Evolutionary conservation across 1,140 invertebrate genomes (phyloP).

Genomic region (Drosophila triauraria): DNA sequence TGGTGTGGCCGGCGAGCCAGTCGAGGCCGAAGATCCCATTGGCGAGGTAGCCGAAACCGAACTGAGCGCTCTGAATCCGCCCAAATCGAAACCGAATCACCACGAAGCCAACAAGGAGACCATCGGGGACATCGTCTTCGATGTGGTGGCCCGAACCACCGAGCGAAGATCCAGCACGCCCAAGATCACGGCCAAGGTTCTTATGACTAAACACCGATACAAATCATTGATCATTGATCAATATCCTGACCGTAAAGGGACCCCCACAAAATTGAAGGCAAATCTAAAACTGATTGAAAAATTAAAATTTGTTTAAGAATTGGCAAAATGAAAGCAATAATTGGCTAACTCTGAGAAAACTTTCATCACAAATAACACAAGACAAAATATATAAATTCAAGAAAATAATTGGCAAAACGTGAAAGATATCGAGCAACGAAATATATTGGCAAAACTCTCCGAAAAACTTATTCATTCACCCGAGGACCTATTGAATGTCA

Average conservation of each 20-base stretch:
- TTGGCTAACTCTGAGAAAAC: no score
- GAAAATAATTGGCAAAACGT: not conserved
- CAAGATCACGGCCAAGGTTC: slow-evolving; percentile 70
- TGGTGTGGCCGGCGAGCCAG: slow-evolving; percentile 32
- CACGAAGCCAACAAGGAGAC: slow-evolving; percentile 73
- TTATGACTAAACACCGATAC: slow-evolving; percentile 41
- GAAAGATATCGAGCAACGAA: no score
- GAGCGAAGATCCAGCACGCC: slow-evolving; percentile 64
- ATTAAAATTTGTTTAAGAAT: not conserved
- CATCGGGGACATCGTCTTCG: slow-evolving; percentile 71
- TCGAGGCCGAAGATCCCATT: slow-evolving; percentile 20
- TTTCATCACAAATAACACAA: not conserved
- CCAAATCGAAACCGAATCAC: slow-evolving; percentile 35
- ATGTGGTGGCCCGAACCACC: slow-evolving; percentile 63
- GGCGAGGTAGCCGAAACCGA: slow-evolving; percentile 44
- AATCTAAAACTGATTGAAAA: not conserved
- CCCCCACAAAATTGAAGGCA: not conserved
- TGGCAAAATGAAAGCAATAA: not conserved
- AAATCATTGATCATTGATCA: not conserved
- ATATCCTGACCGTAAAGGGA: not conserved
- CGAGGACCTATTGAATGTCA: not conserved
- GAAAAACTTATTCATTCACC: not conserved
- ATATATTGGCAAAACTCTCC: not conserved
- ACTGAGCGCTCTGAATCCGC: slow-evolving; percentile 35
- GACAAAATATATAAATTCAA: not conserved